Evolutionary conservation across 1,140 invertebrate species (phyloP).

Genomic region (Galleria mellonella): DNA sequence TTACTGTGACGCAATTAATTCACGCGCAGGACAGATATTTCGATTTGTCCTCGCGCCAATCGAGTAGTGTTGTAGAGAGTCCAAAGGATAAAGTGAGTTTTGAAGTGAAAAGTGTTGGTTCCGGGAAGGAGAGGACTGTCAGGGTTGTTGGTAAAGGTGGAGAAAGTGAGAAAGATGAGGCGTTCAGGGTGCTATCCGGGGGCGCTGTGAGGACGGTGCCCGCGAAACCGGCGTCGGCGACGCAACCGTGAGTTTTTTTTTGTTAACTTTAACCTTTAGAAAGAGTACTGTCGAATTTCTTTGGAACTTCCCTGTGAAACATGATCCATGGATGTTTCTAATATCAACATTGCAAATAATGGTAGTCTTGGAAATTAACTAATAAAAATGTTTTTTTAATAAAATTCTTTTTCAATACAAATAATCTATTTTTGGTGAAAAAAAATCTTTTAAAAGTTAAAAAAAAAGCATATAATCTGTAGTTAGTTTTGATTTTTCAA

Average conservation of each 20-base stretch:
- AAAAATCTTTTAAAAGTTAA: no score
- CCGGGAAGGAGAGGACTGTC: background rate
- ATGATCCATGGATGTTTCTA: no score
- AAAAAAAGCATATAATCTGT: no score
- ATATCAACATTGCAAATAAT: no score
- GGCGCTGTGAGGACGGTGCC: slow-evolving; percentile 19
- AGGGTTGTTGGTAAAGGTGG: slow-evolving; percentile 1
- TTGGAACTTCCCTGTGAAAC: no score
- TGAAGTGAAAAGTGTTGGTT: slow-evolving; percentile 30
- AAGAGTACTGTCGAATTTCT: no score
- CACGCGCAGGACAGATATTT: slow-evolving; percentile 64
- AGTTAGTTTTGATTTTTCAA: no score
- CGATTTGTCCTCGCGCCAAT: slow-evolving; percentile 42
- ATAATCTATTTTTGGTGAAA: no score
- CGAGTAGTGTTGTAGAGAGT: slow-evolving; percentile 10
- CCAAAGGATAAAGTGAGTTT: slow-evolving; percentile 18
- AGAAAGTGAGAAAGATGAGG: slow-evolving; percentile 11
- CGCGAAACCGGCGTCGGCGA: slow-evolving; percentile 18
- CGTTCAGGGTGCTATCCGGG: slow-evolving; percentile 39
- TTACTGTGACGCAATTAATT: slow-evolving; percentile 59
- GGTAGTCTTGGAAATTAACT: no score
- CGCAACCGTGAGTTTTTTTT: slow-evolving; percentile 43
- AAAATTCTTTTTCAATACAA: no score
- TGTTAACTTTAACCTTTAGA: background rate
- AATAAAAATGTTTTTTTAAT: no score